phyloP scores from a whole-genome alignment of 2,888 invertebrate genomes.

The Drosophila multiciliata region DNA sequence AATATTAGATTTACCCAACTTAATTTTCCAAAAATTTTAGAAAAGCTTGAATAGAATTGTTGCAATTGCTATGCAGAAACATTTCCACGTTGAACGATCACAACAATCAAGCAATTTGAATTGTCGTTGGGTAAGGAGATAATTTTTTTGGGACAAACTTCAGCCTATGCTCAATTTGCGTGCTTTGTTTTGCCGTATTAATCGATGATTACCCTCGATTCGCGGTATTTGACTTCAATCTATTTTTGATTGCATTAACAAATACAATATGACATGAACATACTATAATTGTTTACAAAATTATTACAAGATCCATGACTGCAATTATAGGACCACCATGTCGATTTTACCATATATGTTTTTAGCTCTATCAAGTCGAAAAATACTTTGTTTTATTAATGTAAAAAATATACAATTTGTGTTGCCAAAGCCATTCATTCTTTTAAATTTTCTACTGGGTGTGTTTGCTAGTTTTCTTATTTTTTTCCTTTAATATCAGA shows the following conservation, averaged over 20 bases:
- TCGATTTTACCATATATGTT: background rate
- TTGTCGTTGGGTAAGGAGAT: background rate
- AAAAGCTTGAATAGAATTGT: constrained; percentile 16
- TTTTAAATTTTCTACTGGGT: background rate
- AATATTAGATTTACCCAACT: constrained; percentile 26
- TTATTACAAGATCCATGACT: background rate
- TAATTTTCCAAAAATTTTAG: constrained; percentile 6
- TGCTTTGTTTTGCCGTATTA: background rate
- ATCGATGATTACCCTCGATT: background rate
- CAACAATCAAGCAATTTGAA: background rate
- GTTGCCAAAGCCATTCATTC: background rate
- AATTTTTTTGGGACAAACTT: background rate
- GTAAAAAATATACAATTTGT: too few species aligned
- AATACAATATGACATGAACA: background rate
- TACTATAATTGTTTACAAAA: background rate
- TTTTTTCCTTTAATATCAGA: background rate
- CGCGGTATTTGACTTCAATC: background rate
- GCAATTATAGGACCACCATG: background rate
- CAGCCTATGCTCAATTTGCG: background rate
- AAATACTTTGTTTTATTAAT: background rate
- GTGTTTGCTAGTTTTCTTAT: background rate
- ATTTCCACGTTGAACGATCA: background rate
- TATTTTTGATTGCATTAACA: background rate
- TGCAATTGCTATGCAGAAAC: background rate
- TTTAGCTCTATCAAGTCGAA: background rate